Base-by-base conservation (phyloP, 2,797 vertebrate species). In the Microcaecilia unicolor region DNA sequence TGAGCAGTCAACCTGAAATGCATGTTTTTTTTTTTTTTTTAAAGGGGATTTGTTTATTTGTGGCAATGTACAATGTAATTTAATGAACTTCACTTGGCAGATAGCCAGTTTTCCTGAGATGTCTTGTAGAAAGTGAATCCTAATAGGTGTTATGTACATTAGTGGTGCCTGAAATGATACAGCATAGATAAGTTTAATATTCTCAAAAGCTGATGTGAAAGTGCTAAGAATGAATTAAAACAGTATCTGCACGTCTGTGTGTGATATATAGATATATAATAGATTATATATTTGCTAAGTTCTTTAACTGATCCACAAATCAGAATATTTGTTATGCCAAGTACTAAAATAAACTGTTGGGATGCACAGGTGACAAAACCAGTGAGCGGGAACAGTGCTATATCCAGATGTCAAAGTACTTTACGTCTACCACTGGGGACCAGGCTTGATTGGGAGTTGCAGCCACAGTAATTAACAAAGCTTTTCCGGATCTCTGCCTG, bases 341-440 rank as follows among this genome's bases (percentile, higher is more conserved):
- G 34, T 23, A 19, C 34, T 38, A 60, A 51, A 51, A 49, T 43
- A 22, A 37, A 44, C 25, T 34, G 33, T 7, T 22, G 36, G 38
- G 44, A 18, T 31, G 30, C 34, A 22, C 55, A 55, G 48, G 28
- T 21, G 38, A 22, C 34, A 6, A 13, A 15, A 48, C 32, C 14
- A 38, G 33, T 25, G 1, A 14, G 7, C 15, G 13, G n/a, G 1
- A 3, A 24, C 28, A 25, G 16, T 2, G 4, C 25, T 31, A 15
- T 18, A 15, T 50, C 37, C 1, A 0, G 32, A 34, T 37, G 35
- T n/a, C n/a, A n/a, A n/a, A n/a, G 47, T 55, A 9, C 0, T 53
- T 58, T 58, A 36, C 35, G 18, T 43, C 32, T 2, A 3, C 28
- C 34, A 3, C 4, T 1, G 2, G 10, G 32, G 14, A 37, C 25